Conservation (phyloP, 2,113 vertebrate genomes). For the Hippocampus barbouri region DNA sequence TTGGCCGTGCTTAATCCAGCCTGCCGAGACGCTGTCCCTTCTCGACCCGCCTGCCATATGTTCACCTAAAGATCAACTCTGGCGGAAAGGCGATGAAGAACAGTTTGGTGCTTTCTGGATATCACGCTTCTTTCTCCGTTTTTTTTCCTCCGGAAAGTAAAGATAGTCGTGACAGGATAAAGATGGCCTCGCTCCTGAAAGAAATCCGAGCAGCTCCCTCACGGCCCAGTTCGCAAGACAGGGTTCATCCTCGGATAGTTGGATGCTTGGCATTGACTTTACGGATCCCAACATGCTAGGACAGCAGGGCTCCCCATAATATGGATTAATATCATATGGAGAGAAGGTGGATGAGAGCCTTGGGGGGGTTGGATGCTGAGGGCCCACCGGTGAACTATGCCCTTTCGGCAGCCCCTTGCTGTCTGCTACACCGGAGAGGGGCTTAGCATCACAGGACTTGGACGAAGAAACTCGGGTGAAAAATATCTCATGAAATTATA, state of each 20-base stretch:
- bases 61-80: constrained; percentile 65
- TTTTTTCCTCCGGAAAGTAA: constrained; percentile 35
- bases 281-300: constrained; percentile 48
- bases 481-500: neutral
- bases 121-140: constrained; percentile 23
- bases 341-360: constrained; percentile 24
- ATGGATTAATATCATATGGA: constrained; percentile 30
- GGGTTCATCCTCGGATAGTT: constrained; percentile 44
- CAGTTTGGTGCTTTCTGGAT: constrained; percentile 53
- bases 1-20: constrained; percentile 66
- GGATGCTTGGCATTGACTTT: constrained; percentile 64
- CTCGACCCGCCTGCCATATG: constrained; percentile 67
- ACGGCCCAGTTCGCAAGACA: constrained; percentile 34
- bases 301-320: constrained; percentile 31
- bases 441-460: constrained; percentile 8
- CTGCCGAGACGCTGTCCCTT: constrained; percentile 59
- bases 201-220: constrained; percentile 54
- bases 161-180: constrained; percentile 54
- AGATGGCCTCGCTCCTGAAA: constrained; percentile 65
- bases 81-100: constrained; percentile 44
- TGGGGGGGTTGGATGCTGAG: constrained; percentile 19
- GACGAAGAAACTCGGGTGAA: neutral
- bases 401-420: constrained; percentile 50
- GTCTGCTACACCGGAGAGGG: constrained; percentile 24
- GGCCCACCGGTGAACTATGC: constrained; percentile 47